Evolutionary conservation across 2,113 vertebrate genomes (phyloP).

Genomic region (Cheirogaleus medius): DNA sequence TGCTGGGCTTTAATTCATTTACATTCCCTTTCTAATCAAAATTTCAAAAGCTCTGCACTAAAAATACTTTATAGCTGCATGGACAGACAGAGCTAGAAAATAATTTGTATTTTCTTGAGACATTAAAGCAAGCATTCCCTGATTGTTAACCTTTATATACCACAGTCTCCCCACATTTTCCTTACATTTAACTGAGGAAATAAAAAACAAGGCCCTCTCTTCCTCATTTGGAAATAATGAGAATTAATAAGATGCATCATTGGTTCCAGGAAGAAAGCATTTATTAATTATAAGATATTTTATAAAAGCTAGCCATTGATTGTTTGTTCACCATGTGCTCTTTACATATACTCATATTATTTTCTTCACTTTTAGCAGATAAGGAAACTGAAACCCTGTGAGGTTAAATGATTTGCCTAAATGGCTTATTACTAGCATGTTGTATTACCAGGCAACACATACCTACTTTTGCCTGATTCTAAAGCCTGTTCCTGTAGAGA

Average conservation of each 20-base stretch:
- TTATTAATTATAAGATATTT: conserved; percentile 21
- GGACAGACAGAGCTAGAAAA: neutral
- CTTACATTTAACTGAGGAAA: neutral
- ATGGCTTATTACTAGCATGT: neutral
- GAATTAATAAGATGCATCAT: neutral
- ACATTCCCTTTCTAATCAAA: conserved; percentile 7
- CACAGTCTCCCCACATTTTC: neutral
- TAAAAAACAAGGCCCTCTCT: neutral
- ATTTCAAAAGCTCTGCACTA: neutral
- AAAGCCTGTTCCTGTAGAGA: neutral
- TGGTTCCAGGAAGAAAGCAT: neutral
- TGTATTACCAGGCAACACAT: neutral
- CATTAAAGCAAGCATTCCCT: neutral
- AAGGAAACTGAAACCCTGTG: neutral
- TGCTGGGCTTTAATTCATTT: conserved; percentile 21
- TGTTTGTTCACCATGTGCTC: neutral
- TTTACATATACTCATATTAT: neutral
- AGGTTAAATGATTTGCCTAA: neutral
- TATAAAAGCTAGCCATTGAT: neutral
- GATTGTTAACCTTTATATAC: neutral
- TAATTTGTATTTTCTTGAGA: neutral
- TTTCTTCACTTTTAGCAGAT: neutral
- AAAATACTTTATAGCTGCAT: neutral
- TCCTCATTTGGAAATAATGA: neutral
- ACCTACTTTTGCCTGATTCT: neutral